Conservation (phyloP, 2,888 invertebrate genomes). For the Orthosia incerta region DNA sequence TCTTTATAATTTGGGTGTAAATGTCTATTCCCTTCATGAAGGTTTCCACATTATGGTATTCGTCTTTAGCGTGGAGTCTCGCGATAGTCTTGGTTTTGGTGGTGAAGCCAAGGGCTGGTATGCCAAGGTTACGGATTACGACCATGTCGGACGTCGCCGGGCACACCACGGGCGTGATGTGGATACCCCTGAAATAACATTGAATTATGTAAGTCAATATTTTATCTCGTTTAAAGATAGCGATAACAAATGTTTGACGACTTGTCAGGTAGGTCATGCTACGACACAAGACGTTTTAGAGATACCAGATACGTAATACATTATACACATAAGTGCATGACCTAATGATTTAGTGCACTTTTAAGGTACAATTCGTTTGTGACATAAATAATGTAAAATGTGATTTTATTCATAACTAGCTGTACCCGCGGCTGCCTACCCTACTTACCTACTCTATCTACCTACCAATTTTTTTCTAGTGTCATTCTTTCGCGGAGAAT, state of each 20-base stretch:
- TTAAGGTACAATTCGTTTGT: no score
- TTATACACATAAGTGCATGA: no score
- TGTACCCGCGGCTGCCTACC: no score
- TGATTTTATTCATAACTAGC: no score
- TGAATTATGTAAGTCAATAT: background rate
- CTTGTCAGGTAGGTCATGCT: background rate
- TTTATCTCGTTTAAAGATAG: conserved; percentile 1
- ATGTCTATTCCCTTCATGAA: conserved; percentile 79
- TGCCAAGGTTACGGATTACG: conserved; percentile 74
- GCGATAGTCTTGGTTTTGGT: conserved; percentile 72
- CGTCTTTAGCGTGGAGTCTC: conserved; percentile 74
- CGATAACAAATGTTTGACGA: background rate
- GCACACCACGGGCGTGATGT: conserved; percentile 72
- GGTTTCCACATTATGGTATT: conserved; percentile 76
- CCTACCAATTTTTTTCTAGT: no score
- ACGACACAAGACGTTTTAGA: no score
- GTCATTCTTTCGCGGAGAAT: no score
- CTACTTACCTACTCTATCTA: no score
- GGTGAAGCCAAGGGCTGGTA: conserved; percentile 81
- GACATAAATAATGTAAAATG: no score
- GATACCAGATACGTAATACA: no score
- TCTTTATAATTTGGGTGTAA: conserved; percentile 73
- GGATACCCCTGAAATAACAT: conserved; percentile 74
- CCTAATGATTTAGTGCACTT: no score
- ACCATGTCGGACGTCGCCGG: conserved; percentile 81